Percentiles rank a stretch among this genome's conserved stretches.
phyloP scores from a whole-genome alignment of 2,888 invertebrate genomes.

The Dioctria rufipes region DNA sequence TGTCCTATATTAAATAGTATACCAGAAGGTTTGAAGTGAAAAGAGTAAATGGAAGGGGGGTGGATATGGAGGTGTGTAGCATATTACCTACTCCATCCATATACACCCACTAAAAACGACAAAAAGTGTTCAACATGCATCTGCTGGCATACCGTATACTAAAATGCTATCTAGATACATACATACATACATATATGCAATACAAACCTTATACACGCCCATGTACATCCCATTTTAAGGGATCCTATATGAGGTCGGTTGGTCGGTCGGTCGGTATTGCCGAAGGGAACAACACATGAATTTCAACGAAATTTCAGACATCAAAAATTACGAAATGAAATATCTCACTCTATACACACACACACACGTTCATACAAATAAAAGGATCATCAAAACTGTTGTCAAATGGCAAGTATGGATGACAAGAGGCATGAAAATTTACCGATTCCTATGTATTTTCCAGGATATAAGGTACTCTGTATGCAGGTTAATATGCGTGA shows the following conservation, averaged over 20 bases:
- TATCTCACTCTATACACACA: constrained; percentile 37
- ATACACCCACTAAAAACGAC: constrained; percentile 48
- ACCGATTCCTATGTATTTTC: too few species aligned
- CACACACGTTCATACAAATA: constrained; percentile 21
- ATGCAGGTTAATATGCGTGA: too few species aligned
- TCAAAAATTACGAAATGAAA: constrained; percentile 50
- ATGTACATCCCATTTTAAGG: constrained; percentile 30
- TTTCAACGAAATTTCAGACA: constrained; percentile 44
- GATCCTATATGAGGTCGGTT: background rate
- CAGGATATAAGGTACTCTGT: too few species aligned
- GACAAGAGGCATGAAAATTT: too few species aligned
- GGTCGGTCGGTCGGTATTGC: constrained; percentile 16
- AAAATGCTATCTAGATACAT: too few species aligned
- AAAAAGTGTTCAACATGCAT: constrained; percentile 49
- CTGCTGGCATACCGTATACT: constrained; percentile 18
- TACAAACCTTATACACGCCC: constrained; percentile 6
- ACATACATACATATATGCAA: constrained; percentile 38
- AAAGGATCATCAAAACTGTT: constrained; percentile 35
- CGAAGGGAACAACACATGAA: constrained; percentile 35
- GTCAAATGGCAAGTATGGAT: background rate
- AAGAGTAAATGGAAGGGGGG: too few species aligned
- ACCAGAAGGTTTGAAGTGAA: background rate
- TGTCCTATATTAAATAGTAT: constrained; percentile 29
- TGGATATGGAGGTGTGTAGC: too few species aligned
- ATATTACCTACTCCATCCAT: background rate